Base-by-base conservation (phyloP, 2,113 vertebrate genomes). In the Salvelinus alpinus region DNA sequence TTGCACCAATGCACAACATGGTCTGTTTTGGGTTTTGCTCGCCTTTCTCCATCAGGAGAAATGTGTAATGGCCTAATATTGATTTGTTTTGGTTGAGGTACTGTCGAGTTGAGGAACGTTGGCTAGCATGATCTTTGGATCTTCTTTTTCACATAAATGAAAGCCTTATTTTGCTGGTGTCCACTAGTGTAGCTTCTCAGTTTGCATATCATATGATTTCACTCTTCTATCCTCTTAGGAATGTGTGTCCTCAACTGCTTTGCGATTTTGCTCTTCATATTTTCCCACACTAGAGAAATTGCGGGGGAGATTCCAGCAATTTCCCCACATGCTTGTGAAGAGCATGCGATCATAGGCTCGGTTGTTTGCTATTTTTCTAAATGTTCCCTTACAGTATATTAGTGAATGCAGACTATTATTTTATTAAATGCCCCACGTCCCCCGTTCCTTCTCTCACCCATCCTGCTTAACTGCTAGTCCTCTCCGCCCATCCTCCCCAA, bases 271-370 rank as follows among this genome's bases (percentile, higher is more conserved):
- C 74, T 60, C 51, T 70, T 57, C 38, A 62, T 47, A 67, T 24
- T 54, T 72, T 60, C 72, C 66, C 73, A 81, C 73, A 71, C 22
- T 54, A 16, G 51, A 76, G 80, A 89, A 85, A 88, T 89, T 88
- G 84, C 73, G 0, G 64, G 51, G 76, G 80, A 89, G 84, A 88
- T 90, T 88, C 84, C 70, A 1, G 64, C 77, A 54, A 72, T 57
- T 79, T 82, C 82, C 74, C 83, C 77, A 25, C n/a, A n/a, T 29
- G 14, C 60, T 66, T 66, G 13, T 14, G 4, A 29, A 66, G 29
- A 66, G 13, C 27, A 3, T 66, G 64, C 13, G 5, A 66, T 29
- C n/a, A 29, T 66, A 6, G 3, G 64, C 27, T 29, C 29, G 9
- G 22, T 27, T 64, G 62, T 64, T 22, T 64, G 24, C 9, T 12